Evolutionary conservation across 2,888 invertebrate genomes (phyloP).

Genomic region (Heteropelma amictum): DNA sequence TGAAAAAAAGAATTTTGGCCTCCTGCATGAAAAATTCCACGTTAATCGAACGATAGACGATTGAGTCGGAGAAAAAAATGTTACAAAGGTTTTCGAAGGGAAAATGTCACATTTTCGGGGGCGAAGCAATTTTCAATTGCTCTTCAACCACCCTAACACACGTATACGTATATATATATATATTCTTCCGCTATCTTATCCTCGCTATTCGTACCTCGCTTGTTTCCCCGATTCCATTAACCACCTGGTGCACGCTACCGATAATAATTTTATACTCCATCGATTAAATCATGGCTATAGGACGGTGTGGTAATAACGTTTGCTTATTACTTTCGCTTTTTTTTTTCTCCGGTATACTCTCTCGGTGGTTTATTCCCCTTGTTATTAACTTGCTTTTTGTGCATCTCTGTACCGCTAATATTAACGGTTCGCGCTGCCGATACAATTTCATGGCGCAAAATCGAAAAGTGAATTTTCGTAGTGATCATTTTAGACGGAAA

Average conservation of each 20-base stretch:
- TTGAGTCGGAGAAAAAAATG: no score
- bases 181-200: conserved; percentile 21
- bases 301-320: conserved; percentile 40
- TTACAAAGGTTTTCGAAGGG: no score
- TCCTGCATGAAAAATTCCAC: no score
- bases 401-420: background rate
- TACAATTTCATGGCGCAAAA: background rate
- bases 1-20: no score
- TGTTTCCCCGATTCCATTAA: conserved; percentile 60
- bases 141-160: no score
- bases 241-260: conserved; percentile 64
- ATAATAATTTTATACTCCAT: conserved; percentile 67
- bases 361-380: background rate
- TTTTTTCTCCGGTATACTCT: background rate
- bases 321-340: conserved; percentile 41
- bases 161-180: background rate
- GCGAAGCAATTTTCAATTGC: no score
- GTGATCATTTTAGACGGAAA: no score
- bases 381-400: background rate
- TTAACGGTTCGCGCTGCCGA: background rate
- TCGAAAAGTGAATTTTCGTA: no score
- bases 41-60: no score
- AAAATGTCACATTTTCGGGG: no score
- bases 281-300: conserved; percentile 68
- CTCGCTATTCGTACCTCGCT: conserved; percentile 46